Conservation (phyloP, 2,888 invertebrate species). For the Theretra japonica region DNA sequence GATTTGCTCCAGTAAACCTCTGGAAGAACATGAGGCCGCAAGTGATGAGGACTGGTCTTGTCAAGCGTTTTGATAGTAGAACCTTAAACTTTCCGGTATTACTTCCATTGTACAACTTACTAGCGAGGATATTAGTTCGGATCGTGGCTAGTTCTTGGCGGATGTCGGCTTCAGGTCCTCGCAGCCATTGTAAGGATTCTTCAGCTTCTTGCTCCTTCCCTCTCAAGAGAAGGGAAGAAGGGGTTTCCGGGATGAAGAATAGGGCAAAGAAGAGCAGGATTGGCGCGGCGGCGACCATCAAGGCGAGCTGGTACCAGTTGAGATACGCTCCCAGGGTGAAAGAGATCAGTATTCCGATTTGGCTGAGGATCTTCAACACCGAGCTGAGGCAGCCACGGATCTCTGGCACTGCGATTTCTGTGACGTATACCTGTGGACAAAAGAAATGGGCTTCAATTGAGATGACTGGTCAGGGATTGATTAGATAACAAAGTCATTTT, state of each 20-base stretch:
- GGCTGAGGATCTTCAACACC: slow-evolving; percentile 92
- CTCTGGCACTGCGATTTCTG: slow-evolving; percentile 94
- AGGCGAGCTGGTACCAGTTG: slow-evolving; percentile 93
- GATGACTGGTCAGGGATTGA: too few species aligned
- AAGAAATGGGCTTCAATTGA: slow-evolving; percentile 33
- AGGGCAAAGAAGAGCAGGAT: slow-evolving; percentile 89
- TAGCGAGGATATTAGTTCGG: slow-evolving; percentile 87
- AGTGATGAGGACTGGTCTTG: slow-evolving; percentile 91
- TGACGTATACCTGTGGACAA: slow-evolving; percentile 91
- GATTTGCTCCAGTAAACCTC: slow-evolving; percentile 92
- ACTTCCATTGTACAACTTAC: slow-evolving; percentile 69
- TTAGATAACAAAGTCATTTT: too few species aligned
- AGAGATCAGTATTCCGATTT: slow-evolving; percentile 92
- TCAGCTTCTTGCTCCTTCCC: slow-evolving; percentile 91
- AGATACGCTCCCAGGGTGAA: slow-evolving; percentile 92
- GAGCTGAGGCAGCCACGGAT: slow-evolving; percentile 94
- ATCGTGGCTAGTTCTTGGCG: slow-evolving; percentile 89
- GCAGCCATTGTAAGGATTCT: slow-evolving; percentile 90
- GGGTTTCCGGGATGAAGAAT: slow-evolving; percentile 94
- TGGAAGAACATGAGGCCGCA: slow-evolving; percentile 96
- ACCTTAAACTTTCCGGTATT: slow-evolving; percentile 67
- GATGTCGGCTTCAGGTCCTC: slow-evolving; percentile 91
- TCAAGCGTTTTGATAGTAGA: slow-evolving; percentile 73
- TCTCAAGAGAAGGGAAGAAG: slow-evolving; percentile 90
- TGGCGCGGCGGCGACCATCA: slow-evolving; percentile 91